Percentiles rank a stretch among this genome's conserved stretches.
Conservation (phyloP, 2,888 invertebrate species). For the Andrena haemorrhoa region DNA sequence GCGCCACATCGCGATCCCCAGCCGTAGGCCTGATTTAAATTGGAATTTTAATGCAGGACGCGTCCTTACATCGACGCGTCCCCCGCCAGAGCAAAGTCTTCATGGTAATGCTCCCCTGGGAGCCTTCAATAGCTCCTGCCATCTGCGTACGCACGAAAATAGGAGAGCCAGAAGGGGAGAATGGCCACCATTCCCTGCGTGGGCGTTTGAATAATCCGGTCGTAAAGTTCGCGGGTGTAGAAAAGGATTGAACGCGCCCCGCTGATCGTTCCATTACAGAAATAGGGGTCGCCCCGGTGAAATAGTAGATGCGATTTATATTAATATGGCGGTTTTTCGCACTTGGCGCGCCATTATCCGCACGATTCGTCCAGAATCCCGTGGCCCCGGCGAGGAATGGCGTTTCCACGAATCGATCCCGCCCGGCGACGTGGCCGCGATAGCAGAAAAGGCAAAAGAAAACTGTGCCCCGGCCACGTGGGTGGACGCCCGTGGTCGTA, state of each 20-base stretch:
- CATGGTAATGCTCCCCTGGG: conserved; percentile 51
- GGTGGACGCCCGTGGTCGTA: conserved; percentile 49
- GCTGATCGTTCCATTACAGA: conserved; percentile 55
- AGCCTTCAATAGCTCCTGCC: conserved; percentile 43
- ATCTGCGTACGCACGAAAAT: conserved; percentile 55
- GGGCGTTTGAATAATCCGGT: conserved; percentile 63
- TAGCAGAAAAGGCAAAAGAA: conserved; percentile 19
- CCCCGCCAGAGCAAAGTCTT: conserved; percentile 6
- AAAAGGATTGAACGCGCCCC: conserved; percentile 45
- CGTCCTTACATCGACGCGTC: conserved; percentile 22
- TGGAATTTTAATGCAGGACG: conserved; percentile 48
- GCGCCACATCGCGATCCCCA: background rate
- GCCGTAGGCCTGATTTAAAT: conserved; percentile 39
- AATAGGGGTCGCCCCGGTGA: background rate
- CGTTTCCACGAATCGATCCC: conserved; percentile 23
- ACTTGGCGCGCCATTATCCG: background rate
- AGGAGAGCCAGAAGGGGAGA: conserved; percentile 29
- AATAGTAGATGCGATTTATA: conserved; percentile 38
- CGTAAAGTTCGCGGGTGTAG: conserved; percentile 62
- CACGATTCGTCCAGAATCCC: background rate
- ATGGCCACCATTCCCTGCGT: conserved; percentile 32
- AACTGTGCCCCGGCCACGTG: conserved; percentile 34
- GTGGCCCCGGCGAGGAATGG: background rate
- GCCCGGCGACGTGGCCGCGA: background rate
- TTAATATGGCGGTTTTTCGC: conserved; percentile 36